Base-by-base conservation (phyloP, 2,113 vertebrate species). In the Platycercus adscitus region DNA sequence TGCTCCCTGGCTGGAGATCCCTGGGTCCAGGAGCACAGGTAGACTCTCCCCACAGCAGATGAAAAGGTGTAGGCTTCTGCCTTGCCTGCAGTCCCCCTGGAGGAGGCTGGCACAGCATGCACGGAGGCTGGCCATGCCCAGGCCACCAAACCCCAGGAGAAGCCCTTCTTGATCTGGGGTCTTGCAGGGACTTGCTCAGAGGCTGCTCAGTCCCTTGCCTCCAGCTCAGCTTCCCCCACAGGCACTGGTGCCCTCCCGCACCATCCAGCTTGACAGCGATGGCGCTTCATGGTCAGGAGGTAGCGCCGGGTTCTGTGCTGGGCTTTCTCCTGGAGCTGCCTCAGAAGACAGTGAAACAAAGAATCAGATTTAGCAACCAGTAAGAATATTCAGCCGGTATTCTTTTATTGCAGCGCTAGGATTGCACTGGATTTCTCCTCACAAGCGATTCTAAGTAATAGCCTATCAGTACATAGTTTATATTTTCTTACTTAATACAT, bases 41-140 rank as follows among this genome's bases (percentile, higher is more conserved):
- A 58, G 21, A 13, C 17, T 41, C 10, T 69, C 28, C 21, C 13
- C 53, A 5, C 3, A 9, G 23, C n/a, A 2, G 35, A 28, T 1
- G 1, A 21, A 6, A 16, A 20, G 4, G 10, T 21, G 13, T 17
- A 0, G 1, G 11, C 10, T 60, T 60, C 17, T 2, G 29, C 12
- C 15, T n/a, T 2, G 5, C 1, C 53, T n/a, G 7, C 11, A 2
- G 3, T 17, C 17, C 4, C 7, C 3, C 1, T 0, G 3, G 66
- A 35, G 11, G 15, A 43, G 24, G 44, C 19, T 0, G 2, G 17
- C 0, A 9, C 11, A 35, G 21, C 12, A 29, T 20, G 12, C 39
- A 20, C 2, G 6, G 39, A 20, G 24, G 26, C 39, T 29, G 19
- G 61, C 26, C 6, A 1, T 64, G 39, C 12, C 61, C 39, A 20